phyloP scores from a whole-genome alignment of 2,113 vertebrate species.

The Percina caprodes region DNA sequence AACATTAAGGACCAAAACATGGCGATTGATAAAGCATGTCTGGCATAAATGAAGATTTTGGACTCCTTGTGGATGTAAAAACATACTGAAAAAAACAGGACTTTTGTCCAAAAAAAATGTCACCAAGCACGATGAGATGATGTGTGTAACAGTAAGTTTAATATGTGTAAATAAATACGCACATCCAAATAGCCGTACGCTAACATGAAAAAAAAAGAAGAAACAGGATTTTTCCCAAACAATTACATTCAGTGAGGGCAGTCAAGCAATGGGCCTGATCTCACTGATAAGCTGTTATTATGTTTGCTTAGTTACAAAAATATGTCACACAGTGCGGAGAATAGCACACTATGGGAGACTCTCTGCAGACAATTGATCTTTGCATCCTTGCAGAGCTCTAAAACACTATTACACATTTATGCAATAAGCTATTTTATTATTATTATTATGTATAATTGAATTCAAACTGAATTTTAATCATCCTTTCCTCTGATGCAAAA shows the following conservation, averaged over 20 bases:
- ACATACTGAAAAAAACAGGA: not conserved
- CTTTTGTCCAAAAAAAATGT: not conserved
- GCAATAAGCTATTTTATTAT: not conserved
- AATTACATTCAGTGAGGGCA: not conserved
- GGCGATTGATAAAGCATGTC: not conserved
- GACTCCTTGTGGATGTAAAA: not conserved
- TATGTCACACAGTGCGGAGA: not conserved
- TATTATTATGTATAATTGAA: slow-evolving; percentile 13
- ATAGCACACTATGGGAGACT: not conserved
- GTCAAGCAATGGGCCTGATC: not conserved
- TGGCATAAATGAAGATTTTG: not conserved
- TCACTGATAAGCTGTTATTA: not conserved
- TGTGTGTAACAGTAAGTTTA: not conserved
- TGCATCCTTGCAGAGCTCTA: not conserved
- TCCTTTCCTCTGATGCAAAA: not conserved
- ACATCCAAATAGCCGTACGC: not conserved
- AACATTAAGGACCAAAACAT: not conserved
- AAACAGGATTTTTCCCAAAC: not conserved
- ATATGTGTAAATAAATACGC: not conserved
- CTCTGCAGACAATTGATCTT: slow-evolving; percentile 14
- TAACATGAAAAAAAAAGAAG: not conserved
- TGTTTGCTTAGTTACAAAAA: not conserved
- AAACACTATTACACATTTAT: slow-evolving; percentile 1
- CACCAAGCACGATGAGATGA: not conserved
- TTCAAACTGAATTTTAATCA: slow-evolving; percentile 18